Evolutionary conservation across 92 coral and sea anemone species (phyloP), one percentile per base, ranked within the genome.

Genomic region (Anthopleura xanthogrammica): DNA sequence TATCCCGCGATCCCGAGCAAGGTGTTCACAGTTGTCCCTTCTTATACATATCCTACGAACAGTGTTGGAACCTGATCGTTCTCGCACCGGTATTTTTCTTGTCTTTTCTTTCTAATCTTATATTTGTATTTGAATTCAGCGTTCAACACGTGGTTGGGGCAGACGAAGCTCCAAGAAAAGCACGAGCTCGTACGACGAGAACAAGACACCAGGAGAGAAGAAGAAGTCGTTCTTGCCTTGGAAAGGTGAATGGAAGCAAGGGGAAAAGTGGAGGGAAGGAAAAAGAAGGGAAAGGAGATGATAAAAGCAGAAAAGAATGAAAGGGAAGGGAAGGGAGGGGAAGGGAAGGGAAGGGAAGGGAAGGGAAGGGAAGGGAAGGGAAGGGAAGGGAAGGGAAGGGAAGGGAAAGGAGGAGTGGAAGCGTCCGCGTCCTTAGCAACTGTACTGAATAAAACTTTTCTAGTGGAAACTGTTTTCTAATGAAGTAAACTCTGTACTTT

Each of bases 191-290:
- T 42, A 66, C 68, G 98, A 92, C 41, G 94, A 88, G 75, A 75
- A 41, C 16, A 92, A 82, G 55, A 80, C 92, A 41, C 87, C 90
- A 19, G 92, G 88, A 43, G 98, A 89, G 60, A 94, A 89, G 88
- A 97, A 91, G 85, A 94, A 87, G 60, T 92, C 98, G 0, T 79
- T 94, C 66, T 87, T 97, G 2, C 98, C 99, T 4, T 97, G 99
- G 99, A 93, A 93, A 92, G 98, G 99, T 94, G 52, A 62, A 62
- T 6, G 70, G 29, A 62, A 23, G 70, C 39, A 62, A n/a, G 0
- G 1, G 36, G 14, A 62, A 62, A 60, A 60, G n/a, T 1, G n/a
- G 13, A 16, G 65, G 65, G 22, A 60, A 17, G 65, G 65, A 60
- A 60, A 29, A 19, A 58, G 64, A 58, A 20, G 70, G 29, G 29